Base-by-base conservation (phyloP, 2,797 vertebrate species). In the Chelon labrosus region DNA sequence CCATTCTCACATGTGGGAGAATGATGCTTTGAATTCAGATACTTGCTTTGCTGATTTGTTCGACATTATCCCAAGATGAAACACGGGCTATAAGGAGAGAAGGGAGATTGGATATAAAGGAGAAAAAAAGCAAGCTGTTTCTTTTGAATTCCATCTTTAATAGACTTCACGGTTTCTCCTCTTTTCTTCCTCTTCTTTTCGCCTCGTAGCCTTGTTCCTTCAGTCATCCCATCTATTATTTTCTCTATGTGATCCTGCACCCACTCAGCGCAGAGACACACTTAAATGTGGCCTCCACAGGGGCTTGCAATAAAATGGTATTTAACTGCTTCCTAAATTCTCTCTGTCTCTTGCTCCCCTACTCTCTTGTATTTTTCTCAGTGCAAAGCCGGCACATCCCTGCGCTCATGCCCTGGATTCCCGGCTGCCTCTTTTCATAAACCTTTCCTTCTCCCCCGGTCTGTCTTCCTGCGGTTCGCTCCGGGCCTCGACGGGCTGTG, bases 111-210 rank as follows among this genome's bases (percentile, higher is more conserved):
- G 70, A 75, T 73, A 76, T 78, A 77, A 80, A 80, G 71, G 54
- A 85, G 68, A 80, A 31, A 83, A 85, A 83, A 62, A 79, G 60
- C 70, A 67, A 58, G 25, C 65, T 78, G 67, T 86, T 87, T 74
- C 77, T 79, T 88, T 94, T 93, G 90, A 93, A 92, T 92, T 88
- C 61, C 75, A 78, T 87, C 89, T 91, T 85, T 90, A 91, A 90
- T 87, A 90, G 83, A 90, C 83, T 84, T 83, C 44, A 59, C 65
- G 70, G 63, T 84, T 75, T 67, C 67, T 68, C 74, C 65, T 74
- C 83, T 74, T 74, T 75, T 75, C 70, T 78, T 73, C 66, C 75
- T 73, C 59, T 61, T 67, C 73, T 81, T 79, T 60, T 75, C 55
- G 58, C 49, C 67, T 67, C 37, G 9, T 77, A 66, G 77, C 65